Conservation (phyloP, 1,140 invertebrate species). For the Musca domestica region DNA sequence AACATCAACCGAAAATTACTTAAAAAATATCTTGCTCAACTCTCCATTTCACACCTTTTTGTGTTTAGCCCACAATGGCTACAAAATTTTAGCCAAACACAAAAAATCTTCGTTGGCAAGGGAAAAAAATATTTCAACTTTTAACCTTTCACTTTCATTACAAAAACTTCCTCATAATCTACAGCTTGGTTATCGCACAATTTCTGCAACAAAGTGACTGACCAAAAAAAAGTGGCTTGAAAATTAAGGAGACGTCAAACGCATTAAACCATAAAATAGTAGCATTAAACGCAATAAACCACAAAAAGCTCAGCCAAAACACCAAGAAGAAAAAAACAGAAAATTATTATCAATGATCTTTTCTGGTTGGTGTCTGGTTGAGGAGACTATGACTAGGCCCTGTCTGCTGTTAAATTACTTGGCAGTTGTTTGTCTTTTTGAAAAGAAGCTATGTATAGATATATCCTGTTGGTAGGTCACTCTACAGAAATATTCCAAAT, state of each 20-base stretch:
- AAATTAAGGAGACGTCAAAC: not conserved
- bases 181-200: constrained; percentile 1
- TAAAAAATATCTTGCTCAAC: too few relatives aligned
- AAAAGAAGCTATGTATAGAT: too few relatives aligned
- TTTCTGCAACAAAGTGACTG: not conserved
- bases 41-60: too few relatives aligned
- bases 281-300: constrained; percentile 16
- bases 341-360: constrained; percentile 19
- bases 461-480: too few relatives aligned
- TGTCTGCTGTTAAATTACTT: not conserved
- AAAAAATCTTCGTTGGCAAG: too few relatives aligned
- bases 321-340: not conserved
- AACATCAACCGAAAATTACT: too few relatives aligned
- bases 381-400: not conserved
- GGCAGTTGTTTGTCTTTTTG: too few relatives aligned
- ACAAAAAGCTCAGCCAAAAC: not conserved
- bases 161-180: constrained; percentile 6
- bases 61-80: too few relatives aligned
- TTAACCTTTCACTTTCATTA: too few relatives aligned
- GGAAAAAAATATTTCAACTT: too few relatives aligned
- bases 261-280: constrained; percentile 16
- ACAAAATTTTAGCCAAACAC: too few relatives aligned
- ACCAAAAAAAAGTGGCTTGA: not conserved
- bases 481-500: too few relatives aligned
- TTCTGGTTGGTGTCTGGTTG: not conserved